Evolutionary conservation across 92 coral and sea anemone genomes (phyloP).

Genomic region (Palythoa grandiflora): DNA sequence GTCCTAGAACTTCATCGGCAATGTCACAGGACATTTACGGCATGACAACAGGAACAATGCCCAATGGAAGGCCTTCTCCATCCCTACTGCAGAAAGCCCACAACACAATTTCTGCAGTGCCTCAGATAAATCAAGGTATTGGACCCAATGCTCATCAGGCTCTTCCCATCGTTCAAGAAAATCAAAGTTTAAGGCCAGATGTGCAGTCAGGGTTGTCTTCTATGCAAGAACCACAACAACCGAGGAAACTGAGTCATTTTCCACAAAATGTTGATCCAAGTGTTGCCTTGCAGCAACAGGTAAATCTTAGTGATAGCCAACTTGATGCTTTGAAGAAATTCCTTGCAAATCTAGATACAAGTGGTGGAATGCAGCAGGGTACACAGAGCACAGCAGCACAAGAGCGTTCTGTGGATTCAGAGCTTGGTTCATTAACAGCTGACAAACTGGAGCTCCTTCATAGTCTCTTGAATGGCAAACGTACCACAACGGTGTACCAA

Average conservation of each 20-base stretch:
- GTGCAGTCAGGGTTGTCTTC: neutral
- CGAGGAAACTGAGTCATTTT: neutral
- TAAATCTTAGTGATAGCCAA: conserved; percentile 26
- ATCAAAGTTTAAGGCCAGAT: neutral
- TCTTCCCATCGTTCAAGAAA: neutral
- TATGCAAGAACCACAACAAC: neutral
- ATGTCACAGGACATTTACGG: conserved; percentile 25
- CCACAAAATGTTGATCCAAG: conserved; percentile 28
- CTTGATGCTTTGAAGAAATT: conserved; percentile 38
- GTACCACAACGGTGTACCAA: neutral
- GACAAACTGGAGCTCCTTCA: conserved; percentile 21
- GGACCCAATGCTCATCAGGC: neutral
- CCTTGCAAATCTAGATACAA: conserved; percentile 3
- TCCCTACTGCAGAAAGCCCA: conserved; percentile 6
- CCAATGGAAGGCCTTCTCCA: neutral
- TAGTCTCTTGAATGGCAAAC: conserved; percentile 17
- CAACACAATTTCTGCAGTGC: neutral
- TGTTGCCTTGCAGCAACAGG: conserved; percentile 41
- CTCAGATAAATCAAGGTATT: neutral
- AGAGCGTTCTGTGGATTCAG: neutral
- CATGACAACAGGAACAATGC: neutral
- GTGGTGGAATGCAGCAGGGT: neutral
- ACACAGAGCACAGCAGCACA: neutral
- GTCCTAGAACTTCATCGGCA: neutral
- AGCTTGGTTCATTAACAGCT: conserved; percentile 21